Conservation (phyloP, 2,797 vertebrate species). For the Parotocinclus haroldoi region DNA sequence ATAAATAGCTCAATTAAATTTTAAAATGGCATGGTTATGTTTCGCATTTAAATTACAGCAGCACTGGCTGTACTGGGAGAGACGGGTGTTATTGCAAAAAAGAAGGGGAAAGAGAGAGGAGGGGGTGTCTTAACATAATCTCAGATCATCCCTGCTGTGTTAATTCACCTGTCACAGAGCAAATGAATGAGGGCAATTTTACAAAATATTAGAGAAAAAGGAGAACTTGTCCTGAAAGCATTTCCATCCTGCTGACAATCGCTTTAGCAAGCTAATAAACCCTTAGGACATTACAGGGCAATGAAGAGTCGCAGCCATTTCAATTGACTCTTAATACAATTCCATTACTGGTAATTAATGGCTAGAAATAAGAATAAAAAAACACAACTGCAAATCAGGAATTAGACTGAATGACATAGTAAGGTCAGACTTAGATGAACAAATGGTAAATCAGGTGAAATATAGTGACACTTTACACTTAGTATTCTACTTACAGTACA, state of each 20-base stretch:
- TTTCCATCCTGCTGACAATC: conserved; percentile 72
- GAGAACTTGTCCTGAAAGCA: conserved; percentile 65
- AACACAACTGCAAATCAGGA: conserved; percentile 45
- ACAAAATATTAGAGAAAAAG: conserved; percentile 86
- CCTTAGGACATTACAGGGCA: conserved; percentile 57
- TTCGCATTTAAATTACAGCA: conserved; percentile 83
- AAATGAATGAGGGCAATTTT: conserved; percentile 94
- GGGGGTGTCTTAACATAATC: conserved; percentile 68
- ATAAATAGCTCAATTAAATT: conserved; percentile 90
- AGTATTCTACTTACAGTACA: not conserved
- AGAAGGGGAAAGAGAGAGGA: conserved; percentile 56
- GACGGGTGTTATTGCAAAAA: conserved; percentile 68
- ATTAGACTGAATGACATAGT: conserved; percentile 65
- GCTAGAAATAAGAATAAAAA: conserved; percentile 52
- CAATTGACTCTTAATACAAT: conserved; percentile 72
- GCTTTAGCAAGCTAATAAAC: conserved; percentile 73
- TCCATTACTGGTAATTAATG: conserved; percentile 79
- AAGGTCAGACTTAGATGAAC: conserved; percentile 54
- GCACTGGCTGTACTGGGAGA: conserved; percentile 75
- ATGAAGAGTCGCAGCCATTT: conserved; percentile 69
- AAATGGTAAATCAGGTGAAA: conserved; percentile 54
- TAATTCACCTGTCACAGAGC: conserved; percentile 84
- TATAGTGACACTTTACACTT: conserved; percentile 17
- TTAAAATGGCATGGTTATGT: conserved; percentile 79
- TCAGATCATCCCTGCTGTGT: conserved; percentile 84